Evolutionary conservation across 2,888 invertebrate species (phyloP).

Genomic region (Chirona hameri): DNA sequence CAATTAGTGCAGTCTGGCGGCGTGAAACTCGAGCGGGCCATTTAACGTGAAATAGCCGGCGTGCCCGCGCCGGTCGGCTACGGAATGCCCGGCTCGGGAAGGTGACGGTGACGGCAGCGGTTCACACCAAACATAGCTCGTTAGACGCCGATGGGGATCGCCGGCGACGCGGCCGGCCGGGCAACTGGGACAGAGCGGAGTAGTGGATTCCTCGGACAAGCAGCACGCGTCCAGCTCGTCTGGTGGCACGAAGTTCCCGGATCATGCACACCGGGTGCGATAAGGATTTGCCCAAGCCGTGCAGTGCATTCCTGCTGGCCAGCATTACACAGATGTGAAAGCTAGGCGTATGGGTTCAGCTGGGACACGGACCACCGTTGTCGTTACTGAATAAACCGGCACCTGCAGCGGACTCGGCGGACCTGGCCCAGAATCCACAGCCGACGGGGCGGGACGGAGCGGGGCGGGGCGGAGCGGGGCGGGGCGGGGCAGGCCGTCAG

Average conservation of each 20-base stretch:
- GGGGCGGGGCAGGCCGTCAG: no score
- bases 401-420: no score
- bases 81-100: background rate
- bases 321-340: no score
- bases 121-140: background rate
- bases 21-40: background rate
- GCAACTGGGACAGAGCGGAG: background rate
- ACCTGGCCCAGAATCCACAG: no score
- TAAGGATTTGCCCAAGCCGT: no score
- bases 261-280: no score
- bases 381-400: no score
- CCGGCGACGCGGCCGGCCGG: background rate
- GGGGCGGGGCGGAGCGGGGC: no score
- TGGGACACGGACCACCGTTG: no score
- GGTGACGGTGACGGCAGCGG: background rate
- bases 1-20: background rate
- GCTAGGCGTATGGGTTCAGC: no score
- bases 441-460: no score
- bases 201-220: background rate
- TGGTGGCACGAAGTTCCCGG: background rate
- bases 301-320: no score
- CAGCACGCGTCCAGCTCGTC: background rate
- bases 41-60: background rate
- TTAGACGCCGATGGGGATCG: background rate
- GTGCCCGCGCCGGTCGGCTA: background rate